Evolutionary conservation across 2,888 invertebrate genomes (phyloP).

Genomic region (Gnatocerus cornutus): DNA sequence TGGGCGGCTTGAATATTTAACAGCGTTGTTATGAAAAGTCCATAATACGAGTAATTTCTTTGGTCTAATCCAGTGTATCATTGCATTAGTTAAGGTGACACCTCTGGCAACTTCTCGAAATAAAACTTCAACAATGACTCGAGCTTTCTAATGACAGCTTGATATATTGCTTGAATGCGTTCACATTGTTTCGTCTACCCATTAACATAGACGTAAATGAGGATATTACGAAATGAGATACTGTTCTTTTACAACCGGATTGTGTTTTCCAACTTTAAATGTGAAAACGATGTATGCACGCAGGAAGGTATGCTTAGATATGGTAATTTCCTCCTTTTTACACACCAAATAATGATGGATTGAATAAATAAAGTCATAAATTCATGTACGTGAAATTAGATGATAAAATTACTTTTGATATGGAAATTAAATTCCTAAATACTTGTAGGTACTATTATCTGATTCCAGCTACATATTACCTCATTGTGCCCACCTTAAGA

Average conservation of each 20-base stretch:
- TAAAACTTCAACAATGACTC: constrained; percentile 37
- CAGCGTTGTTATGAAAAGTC: neutral
- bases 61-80: constrained; percentile 20
- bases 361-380: too few relatives aligned
- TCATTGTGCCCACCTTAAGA: too few relatives aligned
- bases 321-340: constrained; percentile 1
- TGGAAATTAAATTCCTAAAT: too few relatives aligned
- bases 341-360: neutral
- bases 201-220: constrained; percentile 48
- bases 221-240: constrained; percentile 42
- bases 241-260: constrained; percentile 28
- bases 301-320: constrained; percentile 4
- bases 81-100: constrained; percentile 37
- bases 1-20: neutral
- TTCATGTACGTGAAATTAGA: too few relatives aligned
- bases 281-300: constrained; percentile 19
- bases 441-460: too few relatives aligned
- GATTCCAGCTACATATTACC: too few relatives aligned
- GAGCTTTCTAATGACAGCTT: constrained; percentile 32
- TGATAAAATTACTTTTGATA: too few relatives aligned
- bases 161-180: constrained; percentile 34
- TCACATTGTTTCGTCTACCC: constrained; percentile 45
- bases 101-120: constrained; percentile 27
- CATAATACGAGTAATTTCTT: neutral
- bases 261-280: constrained; percentile 24